Conservation (phyloP, 2,113 vertebrate species). For the Pogonocichla stellata region DNA sequence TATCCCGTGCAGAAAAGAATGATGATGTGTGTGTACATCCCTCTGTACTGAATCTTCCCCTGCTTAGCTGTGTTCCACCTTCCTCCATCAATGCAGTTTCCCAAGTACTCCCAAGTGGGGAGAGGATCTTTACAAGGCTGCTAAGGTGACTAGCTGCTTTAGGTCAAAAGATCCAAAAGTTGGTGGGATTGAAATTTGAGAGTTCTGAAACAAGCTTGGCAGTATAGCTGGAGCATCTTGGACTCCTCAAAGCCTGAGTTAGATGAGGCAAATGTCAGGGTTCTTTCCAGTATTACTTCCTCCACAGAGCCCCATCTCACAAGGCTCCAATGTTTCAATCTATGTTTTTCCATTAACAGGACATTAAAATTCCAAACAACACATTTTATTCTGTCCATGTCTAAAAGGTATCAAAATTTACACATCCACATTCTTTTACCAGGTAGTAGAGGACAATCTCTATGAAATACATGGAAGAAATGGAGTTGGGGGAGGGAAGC, state of each 20-base stretch:
- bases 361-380: not conserved
- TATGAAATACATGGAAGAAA: not conserved
- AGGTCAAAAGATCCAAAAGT: not conserved
- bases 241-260: not conserved
- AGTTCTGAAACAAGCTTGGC: not conserved
- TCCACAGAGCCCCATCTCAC: not conserved
- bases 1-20: not conserved
- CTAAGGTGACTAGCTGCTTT: not conserved
- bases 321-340: not conserved
- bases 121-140: not conserved
- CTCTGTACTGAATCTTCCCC: not conserved
- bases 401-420: not conserved
- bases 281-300: not conserved
- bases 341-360: not conserved
- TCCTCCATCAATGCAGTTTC: not conserved
- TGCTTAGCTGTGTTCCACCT: not conserved
- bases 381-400: not conserved
- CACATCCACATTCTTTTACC: not conserved
- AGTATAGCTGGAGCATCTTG: not conserved
- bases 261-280: not conserved
- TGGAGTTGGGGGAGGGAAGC: not conserved
- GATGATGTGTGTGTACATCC: not conserved
- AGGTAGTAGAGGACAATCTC: not conserved
- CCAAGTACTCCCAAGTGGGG: not conserved
- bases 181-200: not conserved